These are phyloP conservation scores for Trissonchulus latispiculum DNA, from an alignment of 2,888 invertebrate genomes.

Conservation along the genomic window DNA sequence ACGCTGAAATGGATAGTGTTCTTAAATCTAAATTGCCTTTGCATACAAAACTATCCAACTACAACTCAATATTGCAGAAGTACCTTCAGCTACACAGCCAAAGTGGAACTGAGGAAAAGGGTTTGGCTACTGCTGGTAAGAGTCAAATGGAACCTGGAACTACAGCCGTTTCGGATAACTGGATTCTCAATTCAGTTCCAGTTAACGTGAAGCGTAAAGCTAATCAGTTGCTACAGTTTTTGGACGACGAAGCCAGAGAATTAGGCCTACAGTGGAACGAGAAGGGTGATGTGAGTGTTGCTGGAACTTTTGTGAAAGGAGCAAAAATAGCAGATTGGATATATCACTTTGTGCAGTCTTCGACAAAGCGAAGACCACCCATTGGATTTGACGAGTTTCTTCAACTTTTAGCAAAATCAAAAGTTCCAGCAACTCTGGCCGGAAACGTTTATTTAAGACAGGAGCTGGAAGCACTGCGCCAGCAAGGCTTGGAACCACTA, in stretches of 20 bases:
- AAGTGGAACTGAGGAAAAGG: not conserved
- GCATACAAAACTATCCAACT: not conserved
- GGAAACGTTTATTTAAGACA: not conserved
- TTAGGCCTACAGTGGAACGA: not conserved
- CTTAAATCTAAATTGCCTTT: not conserved
- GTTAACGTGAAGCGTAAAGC: too few relatives aligned
- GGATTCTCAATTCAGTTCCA: too few relatives aligned
- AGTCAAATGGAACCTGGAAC: not conserved
- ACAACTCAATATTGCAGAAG: not conserved
- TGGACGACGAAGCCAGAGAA: not conserved
- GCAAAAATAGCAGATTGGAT: conserved; percentile 1
- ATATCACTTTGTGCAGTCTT: not conserved
- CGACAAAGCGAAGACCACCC: not conserved
- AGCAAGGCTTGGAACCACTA: too few relatives aligned
- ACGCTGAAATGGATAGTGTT: not conserved
- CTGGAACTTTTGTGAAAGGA: not conserved
- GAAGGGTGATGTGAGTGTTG: not conserved
- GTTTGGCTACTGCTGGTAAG: not conserved
- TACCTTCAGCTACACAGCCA: not conserved
- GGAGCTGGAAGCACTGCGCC: too few relatives aligned
- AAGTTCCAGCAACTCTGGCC: not conserved
- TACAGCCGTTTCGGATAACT: too few relatives aligned
- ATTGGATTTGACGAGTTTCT: not conserved
- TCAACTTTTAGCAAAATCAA: not conserved
- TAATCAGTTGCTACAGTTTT: not conserved